These are phyloP conservation scores for Dicyrtomina minuta DNA, from an alignment of 2,888 invertebrate species.

Conservation along the genomic window DNA sequence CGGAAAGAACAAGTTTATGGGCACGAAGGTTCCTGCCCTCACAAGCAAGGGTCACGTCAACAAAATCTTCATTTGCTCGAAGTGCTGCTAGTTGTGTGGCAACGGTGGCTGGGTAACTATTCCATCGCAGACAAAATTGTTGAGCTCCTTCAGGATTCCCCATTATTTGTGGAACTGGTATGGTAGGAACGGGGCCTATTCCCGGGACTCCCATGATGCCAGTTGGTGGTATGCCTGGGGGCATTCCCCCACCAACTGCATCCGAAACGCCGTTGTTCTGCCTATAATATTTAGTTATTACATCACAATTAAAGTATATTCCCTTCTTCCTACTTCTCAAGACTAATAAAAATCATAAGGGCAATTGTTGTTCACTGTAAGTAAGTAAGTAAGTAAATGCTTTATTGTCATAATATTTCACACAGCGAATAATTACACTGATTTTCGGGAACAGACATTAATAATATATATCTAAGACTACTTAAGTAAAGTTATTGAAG, in stretches of 20 bases:
- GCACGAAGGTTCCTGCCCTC: conserved; percentile 80
- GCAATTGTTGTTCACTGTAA: too few relatives aligned
- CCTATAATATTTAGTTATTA: conserved; percentile 17
- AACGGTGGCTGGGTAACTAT: conserved; percentile 79
- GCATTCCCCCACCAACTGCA: conserved; percentile 28
- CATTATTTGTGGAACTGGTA: conserved; percentile 31
- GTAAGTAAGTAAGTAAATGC: too few relatives aligned
- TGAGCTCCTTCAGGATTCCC: conserved; percentile 58
- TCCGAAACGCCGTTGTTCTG: conserved; percentile 28
- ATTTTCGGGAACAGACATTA: too few relatives aligned
- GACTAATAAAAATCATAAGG: too few relatives aligned
- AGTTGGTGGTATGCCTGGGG: conserved; percentile 12
- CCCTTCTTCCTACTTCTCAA: too few relatives aligned
- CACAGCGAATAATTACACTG: too few relatives aligned
- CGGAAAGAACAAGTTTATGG: conserved; percentile 77
- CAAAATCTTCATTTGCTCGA: conserved; percentile 82
- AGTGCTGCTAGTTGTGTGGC: conserved; percentile 82
- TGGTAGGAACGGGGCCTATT: not conserved
- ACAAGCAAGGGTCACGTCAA: conserved; percentile 83
- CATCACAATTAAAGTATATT: not conserved
- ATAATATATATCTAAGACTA: too few relatives aligned
- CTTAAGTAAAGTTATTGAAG: too few relatives aligned
- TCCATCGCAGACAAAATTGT: conserved; percentile 87
- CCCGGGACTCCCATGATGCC: conserved; percentile 22
- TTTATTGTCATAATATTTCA: too few relatives aligned